Evolutionary conservation across 2,888 invertebrate genomes (phyloP), one percentile per base, ranked within the genome.

Genomic region (Troides oblongomaculatus): DNA sequence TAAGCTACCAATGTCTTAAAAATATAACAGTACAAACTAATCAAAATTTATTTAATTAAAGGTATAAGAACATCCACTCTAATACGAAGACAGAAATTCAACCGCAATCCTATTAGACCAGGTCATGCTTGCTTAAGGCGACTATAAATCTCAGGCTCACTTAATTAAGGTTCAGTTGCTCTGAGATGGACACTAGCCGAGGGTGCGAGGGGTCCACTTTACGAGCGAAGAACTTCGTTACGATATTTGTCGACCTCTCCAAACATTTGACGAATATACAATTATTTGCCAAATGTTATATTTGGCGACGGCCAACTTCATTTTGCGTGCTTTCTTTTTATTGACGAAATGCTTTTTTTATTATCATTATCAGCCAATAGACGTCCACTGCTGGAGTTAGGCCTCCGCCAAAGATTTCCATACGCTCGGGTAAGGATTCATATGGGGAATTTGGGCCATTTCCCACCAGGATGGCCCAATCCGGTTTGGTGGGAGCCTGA

Each of bases 161-260:
- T 81, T 84, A 87, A 85, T 87, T 84, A 87, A 81, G 74, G 76
- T 61, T 66, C 67, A 72, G 74, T 62, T 66, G 72, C 63, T 63
- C 46, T 62, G 70, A 70, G 70, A 69, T 61, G 74, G 71, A 73
- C 71, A 71, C 39, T 63, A 25, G 53, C 50, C 53, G 50, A 60
- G 68, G 64, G 68, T 75, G 76, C 74, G 76, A 69, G 77, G 78
- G 81, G 80, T 74, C 30, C 71, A 70, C 75, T 88, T 87, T 85
- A 88, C 81, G 86, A 84, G 71, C 79, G 78, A 88, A 86, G 87
- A 85, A 79, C 83, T 69, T 71, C 70, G 79, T 82, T 81, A 86
- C 83, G 81, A 86, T 87, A 87, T 88, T 80, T 87, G 82, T 69
- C 7, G 77, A 77, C 83, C 87, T 88, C 81, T 83, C 57, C 83